A percentile compares a stretch with the other conserved stretches of the same genome.
phyloP scores from a whole-genome alignment of 1,140 invertebrate species.

The Aphidius ervi region DNA sequence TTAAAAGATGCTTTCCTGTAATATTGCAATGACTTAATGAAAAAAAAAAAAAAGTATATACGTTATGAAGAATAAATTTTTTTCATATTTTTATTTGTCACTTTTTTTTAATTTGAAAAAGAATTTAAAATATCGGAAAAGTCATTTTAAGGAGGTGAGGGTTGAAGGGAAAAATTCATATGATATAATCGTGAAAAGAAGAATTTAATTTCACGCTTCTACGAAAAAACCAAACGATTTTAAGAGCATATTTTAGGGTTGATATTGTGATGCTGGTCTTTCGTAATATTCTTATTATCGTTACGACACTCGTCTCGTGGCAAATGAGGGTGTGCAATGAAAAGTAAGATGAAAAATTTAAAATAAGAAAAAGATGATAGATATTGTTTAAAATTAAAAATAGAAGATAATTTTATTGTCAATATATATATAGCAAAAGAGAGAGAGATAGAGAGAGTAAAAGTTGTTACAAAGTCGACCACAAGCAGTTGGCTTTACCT shows the following conservation, averaged over 20 bases:
- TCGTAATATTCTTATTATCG: no score
- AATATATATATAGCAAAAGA: no score
- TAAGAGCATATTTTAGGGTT: neutral
- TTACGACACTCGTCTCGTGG: no score
- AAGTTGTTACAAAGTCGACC: conserved; percentile 9
- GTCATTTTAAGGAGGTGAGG: neutral
- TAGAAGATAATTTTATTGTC: no score
- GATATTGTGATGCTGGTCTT: no score
- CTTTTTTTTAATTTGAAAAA: neutral
- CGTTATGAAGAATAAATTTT: neutral
- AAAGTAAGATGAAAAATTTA: neutral
- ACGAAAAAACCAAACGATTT: conserved; percentile 39
- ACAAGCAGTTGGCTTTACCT: conserved; percentile 9
- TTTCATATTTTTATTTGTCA: neutral
- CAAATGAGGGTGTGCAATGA: neutral
- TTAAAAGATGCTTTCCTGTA: no score
- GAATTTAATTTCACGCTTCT: conserved; percentile 46
- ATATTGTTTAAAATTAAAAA: no score
- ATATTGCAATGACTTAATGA: no score
- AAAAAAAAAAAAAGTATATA: no score
- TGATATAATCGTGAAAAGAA: conserved; percentile 21
- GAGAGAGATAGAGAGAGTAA: neutral
- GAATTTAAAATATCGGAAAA: neutral
- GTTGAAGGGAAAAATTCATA: conserved; percentile 1
- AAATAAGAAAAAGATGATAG: no score